A percentile compares a stretch with the other conserved stretches of the same genome.
phyloP scores from a whole-genome alignment of 2,888 invertebrate genomes.

The Actias luna region DNA sequence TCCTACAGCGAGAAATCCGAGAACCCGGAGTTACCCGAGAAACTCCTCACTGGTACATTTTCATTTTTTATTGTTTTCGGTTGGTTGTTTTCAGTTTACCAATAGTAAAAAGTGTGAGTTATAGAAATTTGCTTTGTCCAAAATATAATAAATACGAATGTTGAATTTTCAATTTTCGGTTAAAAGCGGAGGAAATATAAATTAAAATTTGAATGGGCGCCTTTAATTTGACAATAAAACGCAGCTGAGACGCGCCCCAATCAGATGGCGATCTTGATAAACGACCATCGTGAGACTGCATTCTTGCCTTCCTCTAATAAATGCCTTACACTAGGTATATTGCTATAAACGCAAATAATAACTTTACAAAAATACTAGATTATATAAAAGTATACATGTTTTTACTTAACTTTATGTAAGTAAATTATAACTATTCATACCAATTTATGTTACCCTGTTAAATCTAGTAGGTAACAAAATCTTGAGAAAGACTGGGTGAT shows the following conservation, averaged over 20 bases:
- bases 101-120: too few species aligned
- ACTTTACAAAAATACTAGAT: neutral
- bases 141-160: neutral
- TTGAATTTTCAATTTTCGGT: constrained; percentile 16
- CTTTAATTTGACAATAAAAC: constrained; percentile 77
- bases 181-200: constrained; percentile 45
- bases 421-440: too few species aligned
- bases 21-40: too few species aligned
- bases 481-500: too few species aligned
- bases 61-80: too few species aligned
- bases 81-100: too few species aligned
- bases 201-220: constrained; percentile 75
- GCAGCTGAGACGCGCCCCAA: constrained; percentile 78
- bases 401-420: neutral
- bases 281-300: constrained; percentile 79
- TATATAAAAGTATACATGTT: neutral
- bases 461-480: too few species aligned
- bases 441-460: too few species aligned
- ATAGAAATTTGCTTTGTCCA: too few species aligned
- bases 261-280: constrained; percentile 80
- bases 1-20: too few species aligned
- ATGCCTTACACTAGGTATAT: constrained; percentile 1
- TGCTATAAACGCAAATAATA: neutral
- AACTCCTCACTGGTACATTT: too few species aligned
- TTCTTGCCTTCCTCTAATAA: constrained; percentile 42